A percentile compares a stretch with the other conserved stretches of the same genome.
Conservation (phyloP, 2,888 invertebrate species). For the Andrena praecox region DNA sequence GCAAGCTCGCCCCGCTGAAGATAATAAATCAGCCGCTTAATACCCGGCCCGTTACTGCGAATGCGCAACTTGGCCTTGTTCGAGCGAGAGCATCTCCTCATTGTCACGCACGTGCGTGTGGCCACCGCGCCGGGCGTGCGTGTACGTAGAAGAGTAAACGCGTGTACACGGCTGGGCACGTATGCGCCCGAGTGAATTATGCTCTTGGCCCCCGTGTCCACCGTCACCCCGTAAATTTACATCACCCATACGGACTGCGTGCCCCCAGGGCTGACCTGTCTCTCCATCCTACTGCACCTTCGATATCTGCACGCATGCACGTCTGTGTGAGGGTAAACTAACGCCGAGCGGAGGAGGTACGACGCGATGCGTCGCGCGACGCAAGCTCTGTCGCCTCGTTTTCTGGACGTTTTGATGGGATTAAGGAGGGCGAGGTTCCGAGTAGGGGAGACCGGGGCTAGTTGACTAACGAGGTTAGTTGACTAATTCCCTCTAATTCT, state of each 20-base stretch:
- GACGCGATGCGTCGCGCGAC: no score
- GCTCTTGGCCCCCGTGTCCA: constrained; percentile 74
- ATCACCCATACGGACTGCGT: constrained; percentile 64
- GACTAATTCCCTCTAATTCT: no score
- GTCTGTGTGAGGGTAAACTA: constrained; percentile 10
- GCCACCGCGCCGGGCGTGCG: constrained; percentile 17
- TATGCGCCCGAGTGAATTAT: constrained; percentile 76
- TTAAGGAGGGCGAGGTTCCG: no score
- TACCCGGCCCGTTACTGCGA: constrained; percentile 37
- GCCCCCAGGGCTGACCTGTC: constrained; percentile 6
- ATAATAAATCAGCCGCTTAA: constrained; percentile 70
- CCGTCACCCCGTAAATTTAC: constrained; percentile 79
- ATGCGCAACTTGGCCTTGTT: constrained; percentile 33
- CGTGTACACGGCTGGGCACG: constrained; percentile 62
- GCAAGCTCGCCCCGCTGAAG: constrained; percentile 53
- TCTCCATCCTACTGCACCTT: constrained; percentile 3
- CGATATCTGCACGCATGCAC: neutral
- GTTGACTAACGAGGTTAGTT: no score
- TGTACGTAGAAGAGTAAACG: constrained; percentile 53
- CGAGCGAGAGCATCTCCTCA: constrained; percentile 15
- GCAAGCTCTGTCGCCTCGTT: no score
- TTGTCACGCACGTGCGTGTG: constrained; percentile 40
- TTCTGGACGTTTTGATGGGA: no score
- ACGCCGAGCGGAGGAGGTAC: neutral
- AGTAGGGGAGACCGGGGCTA: no score